Base-by-base conservation (phyloP, 2,113 vertebrate species). In the Edolisoma coerulescens region DNA sequence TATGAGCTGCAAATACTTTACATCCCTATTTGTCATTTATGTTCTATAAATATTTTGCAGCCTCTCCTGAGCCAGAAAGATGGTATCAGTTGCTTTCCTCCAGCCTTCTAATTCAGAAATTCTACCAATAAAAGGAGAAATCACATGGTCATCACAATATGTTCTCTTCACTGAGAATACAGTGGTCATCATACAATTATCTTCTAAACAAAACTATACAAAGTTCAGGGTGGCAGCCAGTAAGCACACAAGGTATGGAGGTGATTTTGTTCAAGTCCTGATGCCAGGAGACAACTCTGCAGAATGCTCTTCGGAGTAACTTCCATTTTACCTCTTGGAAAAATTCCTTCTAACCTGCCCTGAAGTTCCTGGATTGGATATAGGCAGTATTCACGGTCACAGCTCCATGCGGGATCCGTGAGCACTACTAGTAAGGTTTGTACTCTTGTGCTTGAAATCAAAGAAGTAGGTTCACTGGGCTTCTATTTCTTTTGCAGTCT, bases 11-110 rank as follows among this genome's bases (percentile, higher is more conserved):
- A 65, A 84, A 67, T 70, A 86, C 92, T 90, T 81, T 84, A 92
- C 52, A 67, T 56, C 27, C 23, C 50, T 68, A 63, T 56, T 95
- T 78, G 33, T 42, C 23, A 68, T 75, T 81, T 71, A 78, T 23
- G 10, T 47, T 80, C 75, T 83, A 65, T 18, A 92, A 93, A 74
- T 88, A 86, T 78, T 95, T 89, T 89, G 69, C 54, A 74, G 35
- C 45, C 42, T 82, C 16, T 88, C 42, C 54, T 71, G 17, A 74
- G 47, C 61, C 77, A 83, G 53, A 73, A 92, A 78, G 22, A 78
- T 68, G 39, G 71, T 15, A 74, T 59, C 75, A 80, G 27, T n/a
- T 86, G 35, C 59, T 77, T 88, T 80, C 53, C 35, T 74, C 15
- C 39, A 78, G 71, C 6, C 30, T 89, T 88, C 28, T 74, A 78